Evolutionary conservation across 1,140 invertebrate genomes (phyloP), one percentile per base, ranked within the genome.

Genomic region (Drosophila lacertosa): DNA sequence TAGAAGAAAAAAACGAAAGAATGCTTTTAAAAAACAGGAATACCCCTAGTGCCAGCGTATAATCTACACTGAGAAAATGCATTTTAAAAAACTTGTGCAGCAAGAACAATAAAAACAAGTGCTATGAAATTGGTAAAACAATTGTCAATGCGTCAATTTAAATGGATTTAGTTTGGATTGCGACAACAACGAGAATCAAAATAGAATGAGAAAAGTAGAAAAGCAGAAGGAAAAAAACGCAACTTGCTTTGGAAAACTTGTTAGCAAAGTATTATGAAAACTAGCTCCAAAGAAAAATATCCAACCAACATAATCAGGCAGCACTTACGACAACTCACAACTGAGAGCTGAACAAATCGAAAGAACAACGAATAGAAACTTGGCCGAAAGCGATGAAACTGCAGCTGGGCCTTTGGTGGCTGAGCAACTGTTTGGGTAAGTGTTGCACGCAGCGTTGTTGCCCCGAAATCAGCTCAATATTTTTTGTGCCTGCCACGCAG

Each of bases 111-210:
- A 26, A 26, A 69, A 80, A 70, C 76, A 74, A 80, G 73, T 65
- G 54, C 51, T 72, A 69, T 77, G 42, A 77, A 86, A 86, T 86
- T 86, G 76, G 47, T 77, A 71, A 86, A 84, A 86, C 81, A 86
- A 80, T 84, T 84, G 81, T 80, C 81, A 84, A 81, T 84, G 65
- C 81, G 81, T 86, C 81, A 84, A 77, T 80, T 70, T 70, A 74
- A 86, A 74, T 84, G 76, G 73, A 80, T 76, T 84, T 69, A 65
- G 63, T 48, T 68, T 50, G 42, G 53, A 32, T 44, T 37, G 29
- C 26, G 64, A 37, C 37, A 81, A 71, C 60, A 68, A 69, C 58
- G 13, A 2, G 24, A 73, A 51, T 57, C 22, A 78, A 62, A 53
- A 47, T 15, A 73, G 78, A 63, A 64, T 42, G 32, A n/a, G n/a